A percentile compares a stretch with the other conserved stretches of the same genome.
Evolutionary conservation across 23 tunicate species (phyloP).

Genomic region (Trididemnum miniatum): DNA sequence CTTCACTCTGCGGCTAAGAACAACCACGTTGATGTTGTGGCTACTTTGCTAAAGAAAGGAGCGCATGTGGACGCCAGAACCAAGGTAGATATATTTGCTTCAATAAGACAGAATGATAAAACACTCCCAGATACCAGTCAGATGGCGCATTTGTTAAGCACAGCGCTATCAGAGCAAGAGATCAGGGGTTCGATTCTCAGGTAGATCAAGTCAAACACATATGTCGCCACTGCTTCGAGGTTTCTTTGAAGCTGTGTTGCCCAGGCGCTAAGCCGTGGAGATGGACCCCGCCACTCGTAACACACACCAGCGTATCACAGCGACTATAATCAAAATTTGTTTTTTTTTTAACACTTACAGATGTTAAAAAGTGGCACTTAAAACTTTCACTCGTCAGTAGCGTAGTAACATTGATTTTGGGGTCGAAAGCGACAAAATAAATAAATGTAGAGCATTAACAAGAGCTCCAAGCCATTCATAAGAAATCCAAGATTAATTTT

Average conservation of each 20-base stretch:
- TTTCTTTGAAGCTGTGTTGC: background rate
- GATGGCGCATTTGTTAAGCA: too few species aligned
- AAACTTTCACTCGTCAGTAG: too few species aligned
- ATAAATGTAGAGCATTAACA: too few species aligned
- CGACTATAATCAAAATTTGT: background rate
- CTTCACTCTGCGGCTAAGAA: slow-evolving; percentile 91
- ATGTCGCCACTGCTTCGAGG: background rate
- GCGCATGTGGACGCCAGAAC: slow-evolving; percentile 92
- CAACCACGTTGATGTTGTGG: slow-evolving; percentile 69
- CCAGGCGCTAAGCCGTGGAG: background rate
- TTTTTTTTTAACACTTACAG: too few species aligned
- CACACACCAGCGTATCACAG: background rate
- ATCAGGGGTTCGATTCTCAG: background rate
- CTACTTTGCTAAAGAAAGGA: slow-evolving; percentile 77
- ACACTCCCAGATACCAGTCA: background rate
- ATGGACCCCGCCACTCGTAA: background rate
- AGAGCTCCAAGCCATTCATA: too few species aligned
- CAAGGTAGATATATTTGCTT: slow-evolving; percentile 44
- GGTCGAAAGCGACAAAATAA: too few species aligned
- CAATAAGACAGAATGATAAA: background rate
- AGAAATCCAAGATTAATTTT: too few species aligned
- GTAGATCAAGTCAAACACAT: background rate
- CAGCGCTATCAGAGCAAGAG: background rate
- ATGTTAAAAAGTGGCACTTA: too few species aligned
- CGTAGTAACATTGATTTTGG: too few species aligned